Conservation (phyloP, 2,797 vertebrate species). For the Argya squamiceps region DNA sequence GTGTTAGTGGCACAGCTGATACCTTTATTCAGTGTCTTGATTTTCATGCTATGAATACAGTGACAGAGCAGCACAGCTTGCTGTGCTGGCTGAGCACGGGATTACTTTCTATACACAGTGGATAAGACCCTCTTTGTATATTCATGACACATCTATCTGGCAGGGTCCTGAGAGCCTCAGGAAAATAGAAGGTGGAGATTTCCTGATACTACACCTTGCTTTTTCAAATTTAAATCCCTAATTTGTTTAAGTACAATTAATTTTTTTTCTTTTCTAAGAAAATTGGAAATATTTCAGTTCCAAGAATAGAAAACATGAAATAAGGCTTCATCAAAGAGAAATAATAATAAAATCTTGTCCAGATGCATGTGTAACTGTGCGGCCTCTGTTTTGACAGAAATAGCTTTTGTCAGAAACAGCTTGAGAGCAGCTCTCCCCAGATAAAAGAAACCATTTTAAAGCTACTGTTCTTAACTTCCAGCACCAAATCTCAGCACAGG, state of each 20-base stretch:
- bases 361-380: neutral
- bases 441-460: neutral
- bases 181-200: neutral
- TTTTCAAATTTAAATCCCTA: neutral
- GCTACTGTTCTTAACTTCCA: neutral
- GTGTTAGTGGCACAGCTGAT: neutral
- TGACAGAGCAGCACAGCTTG: neutral
- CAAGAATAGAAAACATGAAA: neutral
- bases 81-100: accelerated
- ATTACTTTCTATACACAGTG: neutral
- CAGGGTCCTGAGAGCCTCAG: neutral
- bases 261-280: neutral
- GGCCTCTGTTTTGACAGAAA: slow-evolving; percentile 23
- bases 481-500: neutral
- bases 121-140: neutral
- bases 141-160: neutral
- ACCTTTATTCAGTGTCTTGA: neutral
- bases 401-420: slow-evolving; percentile 7
- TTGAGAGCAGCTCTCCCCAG: neutral
- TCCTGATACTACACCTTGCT: neutral
- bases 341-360: neutral
- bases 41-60: neutral
- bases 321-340: neutral
- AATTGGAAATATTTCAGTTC: neutral
- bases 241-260: neutral